Evolutionary conservation across 1,140 invertebrate species (phyloP).

Genomic region (Drusus annulatus): DNA sequence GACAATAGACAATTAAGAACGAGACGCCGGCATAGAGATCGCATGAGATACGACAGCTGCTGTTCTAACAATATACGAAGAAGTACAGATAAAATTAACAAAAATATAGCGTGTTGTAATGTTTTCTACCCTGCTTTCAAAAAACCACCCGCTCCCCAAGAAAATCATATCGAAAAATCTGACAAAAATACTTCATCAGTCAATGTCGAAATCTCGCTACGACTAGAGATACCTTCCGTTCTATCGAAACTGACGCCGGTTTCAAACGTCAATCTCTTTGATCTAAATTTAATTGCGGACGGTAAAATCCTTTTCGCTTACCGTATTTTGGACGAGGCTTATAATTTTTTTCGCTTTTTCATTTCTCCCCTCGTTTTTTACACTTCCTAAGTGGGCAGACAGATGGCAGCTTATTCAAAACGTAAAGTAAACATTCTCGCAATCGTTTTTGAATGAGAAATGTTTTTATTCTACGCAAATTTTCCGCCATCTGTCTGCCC

Average conservation of each 20-base stretch:
- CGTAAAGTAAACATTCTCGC: too few species aligned
- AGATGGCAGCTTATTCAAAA: not conserved
- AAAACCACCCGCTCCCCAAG: not conserved
- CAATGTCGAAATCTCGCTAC: not conserved
- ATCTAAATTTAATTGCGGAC: not conserved
- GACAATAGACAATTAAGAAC: too few species aligned
- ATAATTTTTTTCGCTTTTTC: constrained; percentile 6
- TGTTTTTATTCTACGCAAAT: constrained; percentile 3
- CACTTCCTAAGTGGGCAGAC: constrained; percentile 32
- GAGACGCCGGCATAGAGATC: too few species aligned
- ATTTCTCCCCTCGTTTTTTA: not conserved
- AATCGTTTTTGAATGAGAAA: constrained; percentile 1
- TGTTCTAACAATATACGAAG: too few species aligned
- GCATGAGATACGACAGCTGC: too few species aligned
- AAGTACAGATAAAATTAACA: not conserved
- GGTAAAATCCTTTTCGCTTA: not conserved
- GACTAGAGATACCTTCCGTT: not conserved
- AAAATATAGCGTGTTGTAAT: constrained; percentile 14
- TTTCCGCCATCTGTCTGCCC: constrained; percentile 24
- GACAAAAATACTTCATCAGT: not conserved
- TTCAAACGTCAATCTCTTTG: not conserved
- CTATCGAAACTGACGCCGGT: not conserved
- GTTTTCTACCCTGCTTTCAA: not conserved
- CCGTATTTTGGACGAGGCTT: not conserved
- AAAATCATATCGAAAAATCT: not conserved